Evolutionary conservation across 2,888 invertebrate species (phyloP).

Genomic region (Patella caerulea): DNA sequence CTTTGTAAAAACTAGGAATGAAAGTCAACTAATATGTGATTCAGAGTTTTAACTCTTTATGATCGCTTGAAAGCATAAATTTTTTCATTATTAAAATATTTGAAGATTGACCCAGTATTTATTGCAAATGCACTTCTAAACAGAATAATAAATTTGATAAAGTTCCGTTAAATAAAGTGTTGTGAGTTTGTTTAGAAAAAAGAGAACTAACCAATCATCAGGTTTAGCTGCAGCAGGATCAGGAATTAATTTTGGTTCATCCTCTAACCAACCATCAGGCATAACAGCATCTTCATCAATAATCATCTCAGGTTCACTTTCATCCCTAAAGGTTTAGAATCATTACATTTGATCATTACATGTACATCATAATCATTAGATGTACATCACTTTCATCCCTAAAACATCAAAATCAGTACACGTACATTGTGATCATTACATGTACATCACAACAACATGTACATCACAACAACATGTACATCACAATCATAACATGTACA

Average conservation of each 20-base stretch:
- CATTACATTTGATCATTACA: too few species aligned
- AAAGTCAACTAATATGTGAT: too few species aligned
- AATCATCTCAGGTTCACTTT: conserved; percentile 91
- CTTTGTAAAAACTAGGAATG: too few species aligned
- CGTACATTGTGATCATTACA: too few species aligned
- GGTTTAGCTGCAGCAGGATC: conserved; percentile 91
- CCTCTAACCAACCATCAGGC: conserved; percentile 93
- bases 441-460: too few species aligned
- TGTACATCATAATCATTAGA: neutral
- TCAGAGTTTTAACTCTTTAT: too few species aligned
- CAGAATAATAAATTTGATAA: too few species aligned
- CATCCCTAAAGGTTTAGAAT: conserved; percentile 78
- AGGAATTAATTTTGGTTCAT: conserved; percentile 86
- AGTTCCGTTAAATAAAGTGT: too few species aligned
- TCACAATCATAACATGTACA: too few species aligned
- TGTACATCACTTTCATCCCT: neutral
- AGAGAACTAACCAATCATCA: conserved; percentile 81
- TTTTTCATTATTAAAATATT: neutral
- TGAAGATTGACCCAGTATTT: neutral
- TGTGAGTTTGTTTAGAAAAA: neutral
- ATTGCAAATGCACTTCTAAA: too few species aligned
- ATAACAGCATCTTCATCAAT: conserved; percentile 86
- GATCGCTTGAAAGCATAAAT: too few species aligned
- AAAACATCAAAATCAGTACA: neutral
- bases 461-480: too few species aligned